These are phyloP conservation scores for Cherax quadricarinatus DNA, from an alignment of 1,140 invertebrate species.

Conservation along the genomic window DNA sequence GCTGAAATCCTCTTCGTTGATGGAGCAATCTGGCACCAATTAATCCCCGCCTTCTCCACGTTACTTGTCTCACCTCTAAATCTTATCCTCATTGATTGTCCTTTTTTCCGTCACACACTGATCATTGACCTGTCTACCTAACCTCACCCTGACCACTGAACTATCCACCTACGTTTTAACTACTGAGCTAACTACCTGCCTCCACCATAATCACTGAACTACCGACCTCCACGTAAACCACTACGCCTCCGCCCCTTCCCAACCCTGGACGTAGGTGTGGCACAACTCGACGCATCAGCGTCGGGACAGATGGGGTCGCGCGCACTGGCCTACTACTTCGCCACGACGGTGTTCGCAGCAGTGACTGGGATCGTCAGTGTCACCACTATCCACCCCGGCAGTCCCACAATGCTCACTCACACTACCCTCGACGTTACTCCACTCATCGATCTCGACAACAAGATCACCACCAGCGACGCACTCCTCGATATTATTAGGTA, in stretches of 20 bases:
- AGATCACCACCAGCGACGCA: constrained; percentile 46
- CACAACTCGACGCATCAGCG: constrained; percentile 55
- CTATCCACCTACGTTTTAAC: too few relatives aligned
- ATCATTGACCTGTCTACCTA: too few relatives aligned
- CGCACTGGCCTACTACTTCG: constrained; percentile 57
- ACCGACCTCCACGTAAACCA: too few relatives aligned
- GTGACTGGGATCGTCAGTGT: constrained; percentile 46
- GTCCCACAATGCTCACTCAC: constrained; percentile 24
- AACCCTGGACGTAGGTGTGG: constrained; percentile 32
- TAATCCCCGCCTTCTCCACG: neutral
- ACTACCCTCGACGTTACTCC: neutral
- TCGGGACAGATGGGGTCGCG: constrained; percentile 53
- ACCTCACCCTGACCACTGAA: too few relatives aligned
- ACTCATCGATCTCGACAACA: neutral
- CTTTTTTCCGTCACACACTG: too few relatives aligned
- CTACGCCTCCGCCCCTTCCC: neutral
- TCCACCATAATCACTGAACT: too few relatives aligned
- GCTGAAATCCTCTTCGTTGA: neutral
- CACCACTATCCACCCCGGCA: constrained; percentile 48
- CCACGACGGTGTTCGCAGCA: constrained; percentile 48
- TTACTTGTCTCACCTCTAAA: neutral
- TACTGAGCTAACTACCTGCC: too few relatives aligned
- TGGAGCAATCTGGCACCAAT: neutral
- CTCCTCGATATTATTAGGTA: constrained; percentile 62
- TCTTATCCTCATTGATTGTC: too few relatives aligned